Evolutionary conservation across 2,888 invertebrate species (phyloP).

Genomic region (Holacanthella duospinosa): DNA sequence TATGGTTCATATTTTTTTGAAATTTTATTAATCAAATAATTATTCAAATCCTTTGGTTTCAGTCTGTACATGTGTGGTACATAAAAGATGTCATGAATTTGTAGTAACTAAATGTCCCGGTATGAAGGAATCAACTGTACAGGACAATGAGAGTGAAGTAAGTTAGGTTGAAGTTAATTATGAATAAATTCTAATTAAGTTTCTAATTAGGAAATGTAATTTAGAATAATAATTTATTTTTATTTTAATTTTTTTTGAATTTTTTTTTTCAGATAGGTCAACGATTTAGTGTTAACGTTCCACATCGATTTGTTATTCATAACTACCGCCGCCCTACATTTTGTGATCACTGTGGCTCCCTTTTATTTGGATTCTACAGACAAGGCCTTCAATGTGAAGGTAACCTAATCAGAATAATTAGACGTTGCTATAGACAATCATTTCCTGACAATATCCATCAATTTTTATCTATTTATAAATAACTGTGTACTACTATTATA

Average conservation of each 20-base stretch:
- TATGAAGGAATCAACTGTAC: conserved; percentile 58
- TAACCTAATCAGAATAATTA: conserved; percentile 39
- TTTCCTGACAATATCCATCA: too few species aligned
- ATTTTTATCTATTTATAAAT: too few species aligned
- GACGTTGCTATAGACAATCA: too few species aligned
- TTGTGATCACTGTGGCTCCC: conserved; percentile 98
- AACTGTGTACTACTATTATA: too few species aligned
- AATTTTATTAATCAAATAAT: neutral
- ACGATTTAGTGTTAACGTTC: conserved; percentile 96
- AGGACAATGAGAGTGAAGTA: conserved; percentile 11
- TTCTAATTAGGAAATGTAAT: too few species aligned
- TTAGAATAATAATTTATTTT: neutral
- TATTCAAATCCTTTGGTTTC: too few species aligned
- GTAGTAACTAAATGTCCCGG: conserved; percentile 99
- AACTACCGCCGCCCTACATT: conserved; percentile 96
- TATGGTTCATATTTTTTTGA: neutral
- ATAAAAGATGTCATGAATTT: conserved; percentile 93
- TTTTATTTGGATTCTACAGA: conserved; percentile 88
- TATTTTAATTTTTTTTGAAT: neutral
- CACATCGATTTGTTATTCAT: conserved; percentile 91
- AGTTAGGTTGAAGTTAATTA: conserved; percentile 1
- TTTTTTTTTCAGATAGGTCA: conserved; percentile 48
- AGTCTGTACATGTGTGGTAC: conserved; percentile 99
- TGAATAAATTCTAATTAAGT: neutral
- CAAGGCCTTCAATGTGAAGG: conserved; percentile 95